Evolutionary conservation across 2,888 invertebrate species (phyloP), one percentile per base, ranked within the genome.

Genomic region (Lacanobia oleracea): DNA sequence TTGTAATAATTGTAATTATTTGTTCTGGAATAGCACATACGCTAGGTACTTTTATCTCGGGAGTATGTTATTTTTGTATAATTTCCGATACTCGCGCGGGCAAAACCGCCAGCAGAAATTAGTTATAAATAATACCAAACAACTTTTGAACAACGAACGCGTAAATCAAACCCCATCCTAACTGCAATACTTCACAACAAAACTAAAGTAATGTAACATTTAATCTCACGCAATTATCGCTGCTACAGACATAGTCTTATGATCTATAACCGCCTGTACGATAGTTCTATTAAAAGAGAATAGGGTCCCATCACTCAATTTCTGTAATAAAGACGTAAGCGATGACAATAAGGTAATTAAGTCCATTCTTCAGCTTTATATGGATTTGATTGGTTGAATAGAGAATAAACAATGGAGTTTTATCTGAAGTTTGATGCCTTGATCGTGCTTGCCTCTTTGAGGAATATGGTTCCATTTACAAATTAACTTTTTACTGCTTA

Each of bases 311-410:
- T 93, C 90, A 92, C 87, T 93, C 93, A 93, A 87, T 77, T 84
- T 74, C 57, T 72, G 77, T 84, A 90, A 93, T 93, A 90, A 92
- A 93, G 91, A 91, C 88, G 86, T 90, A 87, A 88, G 86, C 84
- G 91, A 88, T 88, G 92, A 92, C 92, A 92, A 91, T 88, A 74
- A 80, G 83, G 89, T 93, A 93, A 93, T 93, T 93, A 93, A 90
- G 87, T 88, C 88, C 88, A 92, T 90, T 92, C 62, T 79, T 83
- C 43, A 43, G 53, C 33, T 71, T 54, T 18, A 54, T 67, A 83
- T 67, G 18, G 45, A 50, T 83, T 63, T 80, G 81, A 81, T 81
- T 80, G 51, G 80, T 59, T 63, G 9, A 4, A 1, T 27, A 75
- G 14, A 70, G 70, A 83, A 1, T 60, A 71, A 54, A 9, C 0